Base-by-base conservation (phyloP, 2,888 invertebrate species). In the Chromoteleia sp. region DNA sequence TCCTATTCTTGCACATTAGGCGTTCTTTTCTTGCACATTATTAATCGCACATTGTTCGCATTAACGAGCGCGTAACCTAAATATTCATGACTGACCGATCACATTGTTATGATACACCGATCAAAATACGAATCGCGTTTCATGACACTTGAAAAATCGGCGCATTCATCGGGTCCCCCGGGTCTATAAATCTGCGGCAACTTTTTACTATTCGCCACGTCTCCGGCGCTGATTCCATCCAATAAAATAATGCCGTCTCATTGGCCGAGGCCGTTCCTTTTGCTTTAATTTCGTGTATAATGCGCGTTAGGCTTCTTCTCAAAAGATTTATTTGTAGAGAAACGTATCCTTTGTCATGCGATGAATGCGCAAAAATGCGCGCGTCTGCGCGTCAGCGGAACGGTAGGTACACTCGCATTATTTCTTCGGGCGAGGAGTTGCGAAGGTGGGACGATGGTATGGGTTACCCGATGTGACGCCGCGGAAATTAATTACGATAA, bases 401-500 rank as follows among this genome's bases (percentile, higher is more conserved):
- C 80, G 59, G 68, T 80, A 78, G 78, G 77, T 70, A 65, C 56
- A 43, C 10, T 25, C 25, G 48, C 29, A 30, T 54, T 59, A 52
- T 50, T 67, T 59, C 65, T 41, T 7, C 50, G 21, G 43, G n/a
- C 52, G 36, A 41, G 56, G 29, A 50, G 68, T 36, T 43, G 50
- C 58, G 79, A 48, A 81, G 58, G 75, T 59, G 71, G 75, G 30
- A 54, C 15, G 68, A 45, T 48, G 67, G 65, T 36, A 75, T 76
- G 45, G 65, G 63, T 80, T 75, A 75, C 56, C 50, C 29, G 73
- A 52, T 77, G 68, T 61, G 81, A 81, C 74, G 48, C 19, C 21
- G 68, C 63, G 56, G 17, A 78, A 82, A 82, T 82, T 82, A 77
- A 82, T 82, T 63, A 65, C 67, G 29, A 74, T 82, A 82, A 81